Evolutionary conservation across 2,888 invertebrate species (phyloP), one percentile per base, ranked within the genome.

Genomic region (Petrolisthes cinctipes): DNA sequence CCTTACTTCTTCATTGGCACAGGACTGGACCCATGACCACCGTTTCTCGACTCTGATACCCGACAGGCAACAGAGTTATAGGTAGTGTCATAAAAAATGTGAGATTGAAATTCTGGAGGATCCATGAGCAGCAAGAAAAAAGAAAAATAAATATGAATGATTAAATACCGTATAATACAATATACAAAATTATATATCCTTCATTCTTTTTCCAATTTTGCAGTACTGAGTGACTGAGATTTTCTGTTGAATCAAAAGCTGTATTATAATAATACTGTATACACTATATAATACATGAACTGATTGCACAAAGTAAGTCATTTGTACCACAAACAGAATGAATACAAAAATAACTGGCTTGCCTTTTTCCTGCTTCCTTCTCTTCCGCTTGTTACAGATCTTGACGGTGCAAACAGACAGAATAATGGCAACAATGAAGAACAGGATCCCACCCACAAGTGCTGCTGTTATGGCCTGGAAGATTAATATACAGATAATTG

Each of bases 41-140:
- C 97, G 94, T 97, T 97, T 94, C 97, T 96, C 92, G 97, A 95
- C 94, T 98, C 97, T 92, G 97, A 97, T 93, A 97, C 96, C 93
- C 98, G 96, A 95, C 97, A 97, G 94, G 98, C 97, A 95, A 98
- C 98, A 97, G 98, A 97, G 95, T 97, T 97, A 95, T 98, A 98
- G 94, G 97, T 98, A 98, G 96, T 86, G 81, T 90, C 90, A 87
- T 90, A 90, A 85, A 90, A 89, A 87, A 90, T 89, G 84, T 90
- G 90, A 61, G 90, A 90, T 87, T 89, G 86, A 61, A 89, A 83
- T 90, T 90, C 89, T 90, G 84, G 78, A 66, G 56, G 66, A 61
- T 79, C 81, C 86, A 80, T 20, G 83, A 82, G 86, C 86, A 86
- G 86, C 86, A 86, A 78, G 86, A 86, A 86, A 81, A 81, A 79